phyloP scores from a whole-genome alignment of 2,888 invertebrate species.

The Vannuccia rotundouncinata region DNA sequence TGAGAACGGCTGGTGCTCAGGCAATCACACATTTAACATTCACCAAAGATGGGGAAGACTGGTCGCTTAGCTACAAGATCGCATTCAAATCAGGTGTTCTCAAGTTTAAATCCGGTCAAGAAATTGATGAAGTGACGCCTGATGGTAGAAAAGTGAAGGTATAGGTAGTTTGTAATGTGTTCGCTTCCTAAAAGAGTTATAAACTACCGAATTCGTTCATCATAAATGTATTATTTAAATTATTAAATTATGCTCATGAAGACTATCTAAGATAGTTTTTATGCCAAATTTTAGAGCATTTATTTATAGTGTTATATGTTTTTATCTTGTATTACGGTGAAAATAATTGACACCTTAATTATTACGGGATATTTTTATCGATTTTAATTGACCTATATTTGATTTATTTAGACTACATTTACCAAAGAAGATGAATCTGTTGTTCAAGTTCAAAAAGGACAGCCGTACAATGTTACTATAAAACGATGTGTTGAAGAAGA shows the following conservation, averaged over 20 bases:
- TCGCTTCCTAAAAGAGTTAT: neutral
- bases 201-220: neutral
- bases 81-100: constrained; percentile 48
- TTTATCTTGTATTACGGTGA: no score
- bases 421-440: constrained; percentile 35
- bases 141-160: constrained; percentile 47
- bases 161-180: neutral
- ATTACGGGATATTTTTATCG: no score
- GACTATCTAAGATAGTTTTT: neutral
- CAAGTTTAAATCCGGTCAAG: constrained; percentile 45
- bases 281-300: neutral
- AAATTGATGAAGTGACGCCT: constrained; percentile 46
- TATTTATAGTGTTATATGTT: neutral
- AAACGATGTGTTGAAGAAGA: constrained; percentile 36
- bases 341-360: no score
- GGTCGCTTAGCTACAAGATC: constrained; percentile 45
- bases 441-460: constrained; percentile 34
- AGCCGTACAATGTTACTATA: constrained; percentile 31
- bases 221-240: no score
- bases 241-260: no score
- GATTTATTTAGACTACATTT: constrained; percentile 31
- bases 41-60: constrained; percentile 45
- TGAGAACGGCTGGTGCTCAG: constrained; percentile 45
- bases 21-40: constrained; percentile 47
- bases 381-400: no score